Evolutionary conservation across 2,797 vertebrate species (phyloP).

Genomic region (Erpetoichthys calabaricus): DNA sequence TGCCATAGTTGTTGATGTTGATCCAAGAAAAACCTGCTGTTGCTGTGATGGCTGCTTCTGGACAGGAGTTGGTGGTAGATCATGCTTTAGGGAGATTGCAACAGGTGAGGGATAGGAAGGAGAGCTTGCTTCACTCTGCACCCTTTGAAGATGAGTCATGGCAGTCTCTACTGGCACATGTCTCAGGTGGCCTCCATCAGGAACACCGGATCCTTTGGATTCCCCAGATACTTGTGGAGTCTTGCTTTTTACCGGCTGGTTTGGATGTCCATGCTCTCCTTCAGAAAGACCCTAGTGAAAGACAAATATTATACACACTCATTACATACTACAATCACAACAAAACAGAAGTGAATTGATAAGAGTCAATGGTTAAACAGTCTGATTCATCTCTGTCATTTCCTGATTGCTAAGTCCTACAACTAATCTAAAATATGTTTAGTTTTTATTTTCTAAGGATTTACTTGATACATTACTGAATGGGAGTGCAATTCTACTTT

Average conservation of each 20-base stretch:
- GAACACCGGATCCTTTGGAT: conserved; percentile 49
- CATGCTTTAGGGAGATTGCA: conserved; percentile 64
- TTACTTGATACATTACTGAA: too few species aligned
- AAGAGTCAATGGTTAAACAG: neutral
- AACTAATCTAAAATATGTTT: too few species aligned
- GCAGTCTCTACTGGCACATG: conserved; percentile 65
- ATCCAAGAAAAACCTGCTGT: conserved; percentile 42
- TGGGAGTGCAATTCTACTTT: too few species aligned
- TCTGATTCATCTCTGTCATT: too few species aligned
- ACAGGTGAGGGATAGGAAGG: conserved; percentile 77
- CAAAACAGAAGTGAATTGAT: neutral
- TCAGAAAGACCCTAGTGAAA: conserved; percentile 54
- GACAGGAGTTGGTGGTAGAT: conserved; percentile 40
- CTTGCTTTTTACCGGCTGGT: conserved; percentile 54
- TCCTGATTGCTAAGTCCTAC: too few species aligned
- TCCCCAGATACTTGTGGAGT: conserved; percentile 68
- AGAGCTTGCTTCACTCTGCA: conserved; percentile 58
- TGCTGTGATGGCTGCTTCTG: conserved; percentile 44
- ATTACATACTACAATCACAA: fast-evolving
- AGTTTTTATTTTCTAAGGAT: too few species aligned
- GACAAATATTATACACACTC: neutral
- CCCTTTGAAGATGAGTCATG: conserved; percentile 55
- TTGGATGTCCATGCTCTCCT: conserved; percentile 56
- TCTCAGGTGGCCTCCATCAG: conserved; percentile 63
- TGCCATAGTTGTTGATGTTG: conserved; percentile 36